Evolutionary conservation across 2,113 vertebrate species (phyloP), one percentile per base, ranked within the genome.

Genomic region (Neodon shergylaensis): DNA sequence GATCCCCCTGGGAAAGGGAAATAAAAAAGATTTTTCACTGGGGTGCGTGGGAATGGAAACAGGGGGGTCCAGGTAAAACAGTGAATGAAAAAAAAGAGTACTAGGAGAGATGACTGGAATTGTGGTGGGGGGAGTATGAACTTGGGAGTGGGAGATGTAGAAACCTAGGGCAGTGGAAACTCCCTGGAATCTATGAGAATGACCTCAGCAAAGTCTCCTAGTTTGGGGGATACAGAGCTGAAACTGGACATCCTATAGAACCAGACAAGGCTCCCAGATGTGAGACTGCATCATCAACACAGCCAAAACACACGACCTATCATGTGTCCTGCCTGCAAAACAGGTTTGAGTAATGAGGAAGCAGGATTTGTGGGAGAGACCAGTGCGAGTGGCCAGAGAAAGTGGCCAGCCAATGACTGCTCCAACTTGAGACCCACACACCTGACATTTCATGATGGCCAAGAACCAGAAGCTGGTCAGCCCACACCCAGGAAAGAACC

Each of bases 51-150:
- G 6, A 17, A n/a, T 9, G 36, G 70, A 19, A 72, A 72, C 36
- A n/a, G 17, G 70, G n/a, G 36, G 7, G 36, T 21, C 36, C 16
- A 72, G 70, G 70, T 4, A 19, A 16, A 70, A 14, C 17, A n/a
- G 68, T 72, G 68, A n/a, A 72, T 72, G 36, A 8, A n/a, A 72
- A 7, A 17, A 72, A 3, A 72, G 66, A 72, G 6, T 72, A 19
- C 16, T 72, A 17, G 7, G 33, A n/a, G 33, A 70, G 16, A n/a
- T 36, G 17, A 72, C 68, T n/a, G 33, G 16, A 19, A 36, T 7
- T 13, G 65, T 12, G 65, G 4, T n/a, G n/a, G 13, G 13, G 5
- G 4, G 26, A 3, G 7, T 8, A 0, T 65, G 10, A 28, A 21
- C 17, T 31, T 66, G 28, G 68, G 28, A 28, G 22, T 63, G 5